Evolutionary conservation across 1,140 invertebrate species (phyloP), one percentile per base, ranked within the genome.

Genomic region (Lepidostoma basale): DNA sequence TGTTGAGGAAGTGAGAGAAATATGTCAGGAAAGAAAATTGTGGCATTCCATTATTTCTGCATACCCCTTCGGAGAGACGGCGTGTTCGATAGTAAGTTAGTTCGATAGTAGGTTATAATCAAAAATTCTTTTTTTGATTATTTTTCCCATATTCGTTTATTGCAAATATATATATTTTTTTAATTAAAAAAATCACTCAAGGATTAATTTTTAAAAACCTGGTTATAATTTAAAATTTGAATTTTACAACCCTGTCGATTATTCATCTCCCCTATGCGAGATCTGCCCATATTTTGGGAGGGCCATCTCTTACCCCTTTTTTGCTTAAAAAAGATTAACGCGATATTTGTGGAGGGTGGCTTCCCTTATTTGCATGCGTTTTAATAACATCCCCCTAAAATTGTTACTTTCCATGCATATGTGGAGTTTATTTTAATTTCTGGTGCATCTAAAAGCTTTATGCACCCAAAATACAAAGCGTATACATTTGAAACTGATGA

Each of bases 311-410:
- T 49, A 49, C 45, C 45, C 45, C 45, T 49, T 49, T 47, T 49
- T 49, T 49, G 45, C 45, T 49, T 49, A 49, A 49, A 49, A 49
- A 49, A 49, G 45, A 49, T 49, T 49, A 49, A 49, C 45, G 45
- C 45, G 45, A 49, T 49, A 49, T 26, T 12, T n/a, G 20, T 25
- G 14, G 20, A 10, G 44, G 20, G 44, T 18, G 0, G 45, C 45
- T 49, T 49, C 45, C 23, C 45, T 49, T n/a, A 49, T 49, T 49
- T 49, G 45, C 45, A 49, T 49, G 45, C 25, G 45, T 49, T 49
- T 49, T 49, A 2, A 49, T 8, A 25, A 23, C 45, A 49, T 49
- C 45, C 45, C 45, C 45, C n/a, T n/a, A n/a, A n/a, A n/a, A n/a
- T n/a, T n/a, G n/a, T n/a, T n/a, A n/a, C n/a, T n/a, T n/a, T n/a